A percentile compares a stretch with the other conserved stretches of the same genome.
phyloP scores from a whole-genome alignment of 2,888 invertebrate species.

The Seira ritae region DNA sequence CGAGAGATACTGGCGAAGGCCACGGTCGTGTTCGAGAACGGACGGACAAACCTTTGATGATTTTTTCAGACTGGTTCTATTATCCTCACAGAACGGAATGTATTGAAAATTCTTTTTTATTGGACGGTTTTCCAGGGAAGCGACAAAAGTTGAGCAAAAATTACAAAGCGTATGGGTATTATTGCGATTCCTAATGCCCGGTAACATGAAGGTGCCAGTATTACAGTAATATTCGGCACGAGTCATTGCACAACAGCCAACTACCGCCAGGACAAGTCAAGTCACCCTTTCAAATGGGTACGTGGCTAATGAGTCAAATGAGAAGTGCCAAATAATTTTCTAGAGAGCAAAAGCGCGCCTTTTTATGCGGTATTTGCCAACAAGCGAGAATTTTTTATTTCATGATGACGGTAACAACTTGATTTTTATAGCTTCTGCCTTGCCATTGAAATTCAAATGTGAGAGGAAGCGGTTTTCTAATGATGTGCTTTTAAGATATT shows the following conservation, averaged over 20 bases:
- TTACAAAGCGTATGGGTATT: neutral
- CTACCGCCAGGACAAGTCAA: no score
- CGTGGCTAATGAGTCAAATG: no score
- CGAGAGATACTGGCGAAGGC: neutral
- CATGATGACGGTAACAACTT: neutral
- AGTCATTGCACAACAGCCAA: conserved; percentile 26
- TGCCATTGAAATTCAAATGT: neutral
- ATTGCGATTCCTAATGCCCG: neutral
- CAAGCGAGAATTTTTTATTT: neutral
- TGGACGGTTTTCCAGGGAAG: neutral
- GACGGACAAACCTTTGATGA: neutral
- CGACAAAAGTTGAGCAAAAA: neutral
- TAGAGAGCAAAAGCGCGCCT: neutral
- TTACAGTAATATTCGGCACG: neutral
- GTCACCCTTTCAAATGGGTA: neutral
- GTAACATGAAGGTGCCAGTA: conserved; percentile 14
- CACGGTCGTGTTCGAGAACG: neutral
- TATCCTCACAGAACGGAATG: neutral
- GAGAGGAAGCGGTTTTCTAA: neutral
- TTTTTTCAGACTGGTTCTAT: neutral
- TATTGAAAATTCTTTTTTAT: neutral
- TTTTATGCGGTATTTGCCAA: neutral
- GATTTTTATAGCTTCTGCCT: neutral
- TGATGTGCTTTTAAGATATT: neutral
- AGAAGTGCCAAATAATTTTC: neutral